Percentiles rank a stretch among this genome's conserved stretches.
Conservation (phyloP, 2,113 vertebrate species). For the Paramormyrops kingsleyae region DNA sequence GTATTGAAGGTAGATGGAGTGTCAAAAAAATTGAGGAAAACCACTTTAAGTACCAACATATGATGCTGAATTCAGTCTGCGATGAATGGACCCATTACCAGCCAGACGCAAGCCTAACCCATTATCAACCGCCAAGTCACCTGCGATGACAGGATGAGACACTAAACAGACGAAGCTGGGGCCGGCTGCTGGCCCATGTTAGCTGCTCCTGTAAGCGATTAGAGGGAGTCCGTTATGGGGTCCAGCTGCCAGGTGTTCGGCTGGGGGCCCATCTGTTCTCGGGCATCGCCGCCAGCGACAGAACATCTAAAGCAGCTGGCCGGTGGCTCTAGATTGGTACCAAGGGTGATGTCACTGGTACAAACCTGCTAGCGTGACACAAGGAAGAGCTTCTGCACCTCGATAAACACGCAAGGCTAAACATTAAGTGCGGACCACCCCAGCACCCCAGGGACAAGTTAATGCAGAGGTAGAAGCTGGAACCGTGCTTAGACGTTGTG, state of each 20-base stretch:
- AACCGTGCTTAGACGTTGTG: background rate
- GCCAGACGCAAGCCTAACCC: background rate
- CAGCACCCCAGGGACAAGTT: background rate
- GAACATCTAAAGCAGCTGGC: background rate
- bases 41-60: background rate
- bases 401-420: background rate
- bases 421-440: background rate
- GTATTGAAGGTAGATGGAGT: background rate
- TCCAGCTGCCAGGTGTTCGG: background rate
- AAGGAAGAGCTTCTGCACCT: background rate
- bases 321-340: background rate
- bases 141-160: background rate
- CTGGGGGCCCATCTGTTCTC: background rate
- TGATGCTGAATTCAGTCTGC: background rate
- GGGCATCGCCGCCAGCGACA: background rate
- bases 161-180: background rate
- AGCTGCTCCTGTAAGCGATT: background rate
- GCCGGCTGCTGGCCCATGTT: background rate
- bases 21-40: background rate
- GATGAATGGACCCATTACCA: background rate
- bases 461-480: background rate
- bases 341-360: background rate
- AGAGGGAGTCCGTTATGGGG: background rate
- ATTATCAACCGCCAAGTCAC: background rate
- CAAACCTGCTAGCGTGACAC: background rate